Evolutionary conservation across 2,113 vertebrate genomes (phyloP).

Genomic region (Gallinago jamesoni): DNA sequence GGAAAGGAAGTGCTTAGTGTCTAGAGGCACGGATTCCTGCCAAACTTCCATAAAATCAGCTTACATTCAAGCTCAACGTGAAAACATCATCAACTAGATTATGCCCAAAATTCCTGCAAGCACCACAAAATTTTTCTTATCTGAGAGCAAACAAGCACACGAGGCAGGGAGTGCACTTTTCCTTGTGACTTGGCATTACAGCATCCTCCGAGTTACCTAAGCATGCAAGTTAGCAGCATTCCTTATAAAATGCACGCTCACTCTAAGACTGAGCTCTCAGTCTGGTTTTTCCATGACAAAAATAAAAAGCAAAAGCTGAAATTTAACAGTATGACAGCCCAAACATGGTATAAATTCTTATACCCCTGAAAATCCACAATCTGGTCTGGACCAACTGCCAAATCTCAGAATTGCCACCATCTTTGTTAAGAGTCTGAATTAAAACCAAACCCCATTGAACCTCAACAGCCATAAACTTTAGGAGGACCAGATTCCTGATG

Average conservation of each 20-base stretch:
- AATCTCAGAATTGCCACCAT: neutral
- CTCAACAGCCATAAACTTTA: neutral
- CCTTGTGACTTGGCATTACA: neutral
- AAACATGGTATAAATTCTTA: neutral
- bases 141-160: neutral
- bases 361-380: neutral
- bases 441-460: neutral
- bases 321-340: neutral
- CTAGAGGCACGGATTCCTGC: neutral
- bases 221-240: neutral
- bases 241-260: neutral
- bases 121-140: neutral
- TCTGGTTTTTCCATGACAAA: neutral
- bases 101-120: neutral
- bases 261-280: neutral
- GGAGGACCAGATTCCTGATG: neutral
- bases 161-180: neutral
- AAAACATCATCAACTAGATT: neutral
- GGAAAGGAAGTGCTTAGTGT: neutral
- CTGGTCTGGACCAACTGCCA: neutral
- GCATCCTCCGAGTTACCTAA: neutral
- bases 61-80: accelerated
- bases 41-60: neutral
- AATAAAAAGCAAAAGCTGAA: neutral
- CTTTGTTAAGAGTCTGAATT: neutral